A percentile compares a stretch with the other conserved stretches of the same genome.
phyloP scores from a whole-genome alignment of 2,113 vertebrate species.

The Thalassoma bifasciatum region DNA sequence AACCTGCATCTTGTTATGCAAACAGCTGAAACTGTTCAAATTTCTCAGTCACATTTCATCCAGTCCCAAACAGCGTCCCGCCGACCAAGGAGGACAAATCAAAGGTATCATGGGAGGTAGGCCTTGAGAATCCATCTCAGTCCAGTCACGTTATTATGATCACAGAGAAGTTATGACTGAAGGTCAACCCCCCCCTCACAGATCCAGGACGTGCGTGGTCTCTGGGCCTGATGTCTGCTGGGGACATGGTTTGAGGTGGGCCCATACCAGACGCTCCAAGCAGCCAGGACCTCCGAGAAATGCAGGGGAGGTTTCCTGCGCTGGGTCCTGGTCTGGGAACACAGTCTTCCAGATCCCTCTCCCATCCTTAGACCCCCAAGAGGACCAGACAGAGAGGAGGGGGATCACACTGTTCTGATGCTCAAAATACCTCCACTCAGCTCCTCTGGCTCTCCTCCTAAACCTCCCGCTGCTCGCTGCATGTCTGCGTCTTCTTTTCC shows the following conservation, averaged over 20 bases:
- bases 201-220: slow-evolving; percentile 16
- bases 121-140: too few species aligned
- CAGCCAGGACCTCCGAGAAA: slow-evolving; percentile 73
- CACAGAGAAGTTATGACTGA: slow-evolving; percentile 52
- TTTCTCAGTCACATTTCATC: too few species aligned
- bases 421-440: slow-evolving; percentile 69
- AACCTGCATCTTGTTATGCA: too few species aligned
- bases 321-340: slow-evolving; percentile 76
- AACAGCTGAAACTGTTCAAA: too few species aligned
- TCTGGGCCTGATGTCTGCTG: slow-evolving; percentile 5
- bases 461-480: not conserved
- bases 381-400: slow-evolving; percentile 44
- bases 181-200: slow-evolving; percentile 3
- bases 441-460: slow-evolving; percentile 21
- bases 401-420: slow-evolving; percentile 66
- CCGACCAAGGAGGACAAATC: too few species aligned
- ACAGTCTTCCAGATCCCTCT: slow-evolving; percentile 65
- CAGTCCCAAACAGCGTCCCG: too few species aligned
- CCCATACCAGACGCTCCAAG: slow-evolving; percentile 47
- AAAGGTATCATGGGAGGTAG: too few species aligned
- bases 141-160: slow-evolving; percentile 14
- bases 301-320: slow-evolving; percentile 84
- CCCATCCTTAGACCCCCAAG: slow-evolving; percentile 60
- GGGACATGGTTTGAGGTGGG: slow-evolving; percentile 30
- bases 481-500: slow-evolving; percentile 38